Evolutionary conservation across 2,888 invertebrate genomes (phyloP).

Genomic region (Pelosia muscerda): DNA sequence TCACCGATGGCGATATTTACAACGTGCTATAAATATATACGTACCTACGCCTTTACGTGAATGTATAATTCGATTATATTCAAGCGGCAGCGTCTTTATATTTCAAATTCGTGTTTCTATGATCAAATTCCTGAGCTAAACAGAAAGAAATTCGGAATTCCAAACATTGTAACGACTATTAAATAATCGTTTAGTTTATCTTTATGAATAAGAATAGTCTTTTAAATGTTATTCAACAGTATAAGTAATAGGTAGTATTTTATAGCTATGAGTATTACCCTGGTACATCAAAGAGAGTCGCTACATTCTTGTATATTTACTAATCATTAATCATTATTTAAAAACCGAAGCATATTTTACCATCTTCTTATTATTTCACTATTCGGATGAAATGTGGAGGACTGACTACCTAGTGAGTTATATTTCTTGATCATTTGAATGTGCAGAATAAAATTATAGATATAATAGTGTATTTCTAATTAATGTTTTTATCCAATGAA

Average conservation of each 20-base stretch:
- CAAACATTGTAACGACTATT: not conserved
- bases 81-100: not conserved
- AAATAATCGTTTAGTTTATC: not conserved
- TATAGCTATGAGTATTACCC: not conserved
- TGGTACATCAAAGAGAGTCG: slow-evolving; percentile 8
- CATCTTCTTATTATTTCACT: slow-evolving; percentile 4
- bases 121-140: slow-evolving; percentile 7
- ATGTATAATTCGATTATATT: slow-evolving; percentile 15
- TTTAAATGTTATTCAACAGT: not conserved
- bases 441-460: not conserved
- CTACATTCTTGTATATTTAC: not conserved
- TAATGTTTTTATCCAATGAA: too few species aligned
- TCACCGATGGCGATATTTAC: slow-evolving; percentile 46
- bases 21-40: slow-evolving; percentile 47
- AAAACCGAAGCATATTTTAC: not conserved
- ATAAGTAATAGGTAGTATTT: slow-evolving; percentile 3
- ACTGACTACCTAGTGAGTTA: not conserved
- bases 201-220: not conserved
- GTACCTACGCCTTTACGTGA: slow-evolving; percentile 14
- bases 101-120: slow-evolving; percentile 5
- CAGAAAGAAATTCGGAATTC: not conserved
- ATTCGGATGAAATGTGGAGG: not conserved
- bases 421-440: not conserved
- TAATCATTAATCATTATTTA: not conserved
- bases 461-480: too few species aligned